Evolutionary conservation across 2,797 vertebrate genomes (phyloP).

Genomic region (Acipenser ruthenus): DNA sequence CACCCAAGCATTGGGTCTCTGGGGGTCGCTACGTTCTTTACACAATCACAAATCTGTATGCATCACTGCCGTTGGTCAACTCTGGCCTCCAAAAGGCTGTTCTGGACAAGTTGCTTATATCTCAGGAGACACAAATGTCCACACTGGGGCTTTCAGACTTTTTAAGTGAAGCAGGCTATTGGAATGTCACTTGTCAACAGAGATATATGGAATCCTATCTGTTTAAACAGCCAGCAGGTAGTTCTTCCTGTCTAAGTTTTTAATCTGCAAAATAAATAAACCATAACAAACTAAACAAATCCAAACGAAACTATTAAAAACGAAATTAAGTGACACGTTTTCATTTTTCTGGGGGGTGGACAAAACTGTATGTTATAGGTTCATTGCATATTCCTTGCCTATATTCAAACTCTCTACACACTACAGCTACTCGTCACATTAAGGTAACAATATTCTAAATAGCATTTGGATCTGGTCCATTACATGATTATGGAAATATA

Average conservation of each 20-base stretch:
- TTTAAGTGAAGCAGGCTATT: slow-evolving; percentile 46
- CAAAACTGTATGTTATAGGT: too few species aligned
- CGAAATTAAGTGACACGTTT: too few species aligned
- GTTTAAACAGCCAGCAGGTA: slow-evolving; percentile 63
- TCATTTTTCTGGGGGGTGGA: too few species aligned
- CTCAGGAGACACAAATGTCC: slow-evolving; percentile 41
- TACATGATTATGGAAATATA: too few species aligned
- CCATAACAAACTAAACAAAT: too few species aligned
- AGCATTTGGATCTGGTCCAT: too few species aligned
- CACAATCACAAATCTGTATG: slow-evolving; percentile 39
- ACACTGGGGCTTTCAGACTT: slow-evolving; percentile 47
- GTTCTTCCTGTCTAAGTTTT: slow-evolving; percentile 18
- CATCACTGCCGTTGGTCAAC: slow-evolving; percentile 41
- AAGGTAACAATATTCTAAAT: too few species aligned
- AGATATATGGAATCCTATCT: slow-evolving; percentile 42
- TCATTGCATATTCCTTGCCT: too few species aligned
- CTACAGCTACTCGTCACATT: too few species aligned
- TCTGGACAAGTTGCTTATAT: slow-evolving; percentile 56
- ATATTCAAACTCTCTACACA: too few species aligned
- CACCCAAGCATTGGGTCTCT: slow-evolving; percentile 48
- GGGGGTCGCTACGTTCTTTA: slow-evolving; percentile 27
- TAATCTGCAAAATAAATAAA: too few species aligned
- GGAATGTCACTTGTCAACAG: slow-evolving; percentile 27
- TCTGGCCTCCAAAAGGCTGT: slow-evolving; percentile 45
- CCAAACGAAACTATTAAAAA: too few species aligned